A percentile compares a stretch with the other conserved stretches of the same genome.
Evolutionary conservation across 2,113 vertebrate genomes (phyloP).

Genomic region (Pseudorectes ferrugineus): DNA sequence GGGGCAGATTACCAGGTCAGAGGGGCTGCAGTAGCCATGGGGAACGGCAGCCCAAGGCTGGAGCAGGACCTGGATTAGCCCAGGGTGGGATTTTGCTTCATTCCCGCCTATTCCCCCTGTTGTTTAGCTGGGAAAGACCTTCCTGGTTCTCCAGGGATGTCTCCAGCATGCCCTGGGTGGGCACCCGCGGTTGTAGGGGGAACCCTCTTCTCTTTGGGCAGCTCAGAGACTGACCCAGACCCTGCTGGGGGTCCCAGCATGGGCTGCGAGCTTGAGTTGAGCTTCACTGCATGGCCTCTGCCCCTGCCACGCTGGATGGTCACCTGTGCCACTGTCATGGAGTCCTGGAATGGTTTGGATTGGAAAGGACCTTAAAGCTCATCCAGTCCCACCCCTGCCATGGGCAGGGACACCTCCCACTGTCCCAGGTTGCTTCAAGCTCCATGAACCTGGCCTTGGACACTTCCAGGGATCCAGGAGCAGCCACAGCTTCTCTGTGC

Average conservation of each 20-base stretch:
- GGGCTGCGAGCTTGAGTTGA: neutral
- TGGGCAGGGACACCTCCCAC: neutral
- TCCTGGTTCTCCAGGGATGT: neutral
- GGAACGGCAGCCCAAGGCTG: rapidly evolving
- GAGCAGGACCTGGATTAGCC: neutral
- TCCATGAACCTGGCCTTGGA: rapidly evolving
- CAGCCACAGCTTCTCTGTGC: neutral
- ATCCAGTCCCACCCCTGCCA: neutral
- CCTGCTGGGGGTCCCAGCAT: neutral
- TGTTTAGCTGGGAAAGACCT: neutral
- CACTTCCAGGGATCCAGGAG: neutral
- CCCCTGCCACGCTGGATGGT: neutral
- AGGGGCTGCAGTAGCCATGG: neutral
- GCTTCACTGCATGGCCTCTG: neutral
- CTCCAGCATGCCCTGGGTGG: neutral
- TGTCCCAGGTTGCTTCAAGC: neutral
- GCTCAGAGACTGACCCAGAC: neutral
- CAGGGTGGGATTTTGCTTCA: neutral
- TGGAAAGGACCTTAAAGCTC: neutral
- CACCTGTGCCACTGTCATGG: neutral
- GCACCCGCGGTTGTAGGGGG: rapidly evolving
- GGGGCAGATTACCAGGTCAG: rapidly evolving
- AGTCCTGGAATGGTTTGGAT: too few relatives aligned
- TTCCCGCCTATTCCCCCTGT: rapidly evolving
- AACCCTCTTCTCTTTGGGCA: neutral